phyloP scores from a whole-genome alignment of 2,113 vertebrate species.

The Anser cygnoides region DNA sequence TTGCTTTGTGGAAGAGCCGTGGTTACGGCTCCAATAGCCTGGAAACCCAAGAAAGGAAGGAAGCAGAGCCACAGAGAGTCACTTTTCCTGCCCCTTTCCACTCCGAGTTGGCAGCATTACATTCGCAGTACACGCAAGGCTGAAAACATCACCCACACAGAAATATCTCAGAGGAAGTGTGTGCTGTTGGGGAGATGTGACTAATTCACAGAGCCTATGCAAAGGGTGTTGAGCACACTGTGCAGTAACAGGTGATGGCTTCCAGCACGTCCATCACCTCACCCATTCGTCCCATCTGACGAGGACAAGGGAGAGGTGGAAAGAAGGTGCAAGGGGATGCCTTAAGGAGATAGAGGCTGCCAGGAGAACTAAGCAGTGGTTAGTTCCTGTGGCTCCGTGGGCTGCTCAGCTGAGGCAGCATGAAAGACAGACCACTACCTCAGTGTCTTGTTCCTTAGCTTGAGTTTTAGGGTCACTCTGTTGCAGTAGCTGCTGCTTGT shows the following conservation, averaged over 20 bases:
- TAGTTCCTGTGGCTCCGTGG: not conserved
- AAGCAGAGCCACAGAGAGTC: not conserved
- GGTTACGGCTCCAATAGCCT: not conserved
- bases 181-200: not conserved
- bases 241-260: not conserved
- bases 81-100: not conserved
- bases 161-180: not conserved
- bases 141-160: accelerated
- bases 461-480: not conserved
- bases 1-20: not conserved
- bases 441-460: not conserved
- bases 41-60: not conserved
- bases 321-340: not conserved
- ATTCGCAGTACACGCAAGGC: accelerated
- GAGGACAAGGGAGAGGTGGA: not conserved
- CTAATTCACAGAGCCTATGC: accelerated
- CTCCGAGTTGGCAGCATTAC: not conserved
- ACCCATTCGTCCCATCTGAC: not conserved
- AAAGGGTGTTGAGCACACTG: not conserved
- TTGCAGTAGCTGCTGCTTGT: accelerated
- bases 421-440: accelerated
- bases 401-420: not conserved
- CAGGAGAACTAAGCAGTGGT: not conserved
- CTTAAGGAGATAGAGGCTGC: not conserved
- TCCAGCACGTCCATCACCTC: not conserved